phyloP scores from a whole-genome alignment of 2,797 vertebrate species.

The Diceros bicornis region DNA sequence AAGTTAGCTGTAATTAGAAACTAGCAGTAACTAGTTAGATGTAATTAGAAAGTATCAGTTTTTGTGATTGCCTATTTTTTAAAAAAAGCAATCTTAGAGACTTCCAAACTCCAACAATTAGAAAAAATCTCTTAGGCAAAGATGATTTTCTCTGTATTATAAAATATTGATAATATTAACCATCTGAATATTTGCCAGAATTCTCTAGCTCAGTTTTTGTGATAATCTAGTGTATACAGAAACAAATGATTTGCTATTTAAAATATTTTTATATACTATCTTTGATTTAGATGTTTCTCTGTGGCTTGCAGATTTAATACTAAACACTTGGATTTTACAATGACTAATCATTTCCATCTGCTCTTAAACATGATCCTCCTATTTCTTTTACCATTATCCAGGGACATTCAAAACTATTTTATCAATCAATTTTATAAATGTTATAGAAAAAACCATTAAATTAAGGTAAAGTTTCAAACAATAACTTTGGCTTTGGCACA shows the following conservation, averaged over 20 bases:
- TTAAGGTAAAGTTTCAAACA: background rate
- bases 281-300: background rate
- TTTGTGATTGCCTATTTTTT: background rate
- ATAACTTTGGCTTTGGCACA: background rate
- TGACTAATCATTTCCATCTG: background rate
- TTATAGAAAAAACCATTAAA: background rate
- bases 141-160: background rate
- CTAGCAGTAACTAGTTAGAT: background rate
- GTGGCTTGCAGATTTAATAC: background rate
- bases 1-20: conserved; percentile 12
- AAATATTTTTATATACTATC: background rate
- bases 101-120: background rate
- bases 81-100: background rate
- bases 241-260: background rate
- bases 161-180: background rate
- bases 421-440: background rate
- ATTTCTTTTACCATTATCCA: background rate
- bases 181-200: background rate
- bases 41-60: background rate
- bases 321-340: background rate
- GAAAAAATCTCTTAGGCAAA: background rate
- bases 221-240: background rate
- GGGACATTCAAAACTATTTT: background rate
- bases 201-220: background rate
- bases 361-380: background rate